A percentile compares a stretch with the other conserved stretches of the same genome.
Conservation (phyloP, 1,140 invertebrate genomes). For the Steinernema feltiae region DNA sequence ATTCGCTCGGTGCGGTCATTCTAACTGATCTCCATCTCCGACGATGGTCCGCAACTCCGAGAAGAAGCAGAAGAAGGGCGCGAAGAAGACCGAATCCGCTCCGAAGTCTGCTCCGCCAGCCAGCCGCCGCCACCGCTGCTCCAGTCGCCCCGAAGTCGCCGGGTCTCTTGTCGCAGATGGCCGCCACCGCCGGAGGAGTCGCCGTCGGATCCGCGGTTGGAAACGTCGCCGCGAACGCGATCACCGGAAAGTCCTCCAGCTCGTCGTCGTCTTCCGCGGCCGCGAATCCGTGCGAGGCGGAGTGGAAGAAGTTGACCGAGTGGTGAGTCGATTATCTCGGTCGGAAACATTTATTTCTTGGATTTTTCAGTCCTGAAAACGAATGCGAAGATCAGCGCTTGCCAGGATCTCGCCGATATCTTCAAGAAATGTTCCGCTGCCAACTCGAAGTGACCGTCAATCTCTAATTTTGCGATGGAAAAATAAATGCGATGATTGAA, state of each 20-base stretch:
- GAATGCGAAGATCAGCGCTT: conserved; percentile 2
- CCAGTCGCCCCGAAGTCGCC: conserved; percentile 38
- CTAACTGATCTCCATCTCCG: neutral
- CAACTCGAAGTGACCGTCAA: conserved; percentile 16
- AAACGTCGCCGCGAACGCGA: conserved; percentile 2
- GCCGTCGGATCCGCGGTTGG: conserved; percentile 61
- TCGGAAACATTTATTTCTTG: neutral
- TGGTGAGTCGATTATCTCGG: neutral
- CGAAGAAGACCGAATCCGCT: neutral
- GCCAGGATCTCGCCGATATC: conserved; percentile 1
- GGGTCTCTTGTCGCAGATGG: conserved; percentile 61
- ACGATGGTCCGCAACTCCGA: neutral
- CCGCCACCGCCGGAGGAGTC: conserved; percentile 61
- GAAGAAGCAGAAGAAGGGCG: no score
- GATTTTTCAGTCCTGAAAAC: neutral
- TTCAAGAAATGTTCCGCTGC: conserved; percentile 10
- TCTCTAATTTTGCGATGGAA: no score
- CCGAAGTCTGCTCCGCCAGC: neutral
- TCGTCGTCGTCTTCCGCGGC: neutral
- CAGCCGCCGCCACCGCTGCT: neutral
- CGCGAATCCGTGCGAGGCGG: neutral
- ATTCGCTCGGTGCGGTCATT: neutral
- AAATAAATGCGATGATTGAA: no score
- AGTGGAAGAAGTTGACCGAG: neutral
- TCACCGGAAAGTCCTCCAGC: neutral